Percentiles rank a stretch among this genome's conserved stretches.
These are phyloP conservation scores for Pithys albifrons DNA, from an alignment of 2,113 vertebrate species.

Conservation along the genomic window DNA sequence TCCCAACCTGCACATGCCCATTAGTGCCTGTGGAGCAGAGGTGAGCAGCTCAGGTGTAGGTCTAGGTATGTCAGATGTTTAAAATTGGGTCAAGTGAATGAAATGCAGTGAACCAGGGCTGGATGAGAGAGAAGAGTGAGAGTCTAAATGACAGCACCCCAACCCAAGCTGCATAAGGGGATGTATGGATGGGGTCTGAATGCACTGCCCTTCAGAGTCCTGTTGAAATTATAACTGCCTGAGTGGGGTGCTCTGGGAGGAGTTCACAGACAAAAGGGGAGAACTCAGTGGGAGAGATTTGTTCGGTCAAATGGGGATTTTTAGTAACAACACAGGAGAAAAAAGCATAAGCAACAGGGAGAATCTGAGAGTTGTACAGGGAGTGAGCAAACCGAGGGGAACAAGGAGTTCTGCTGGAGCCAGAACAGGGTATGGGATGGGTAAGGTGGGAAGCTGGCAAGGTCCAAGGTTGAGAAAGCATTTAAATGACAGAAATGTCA, in stretches of 20 bases:
- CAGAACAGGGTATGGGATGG: rapidly evolving
- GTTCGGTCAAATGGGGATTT: background rate
- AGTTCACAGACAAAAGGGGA: background rate
- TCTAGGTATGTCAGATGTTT: background rate
- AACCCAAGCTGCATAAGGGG: background rate
- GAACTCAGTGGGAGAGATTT: background rate
- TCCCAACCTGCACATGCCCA: rapidly evolving
- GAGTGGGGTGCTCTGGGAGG: background rate
- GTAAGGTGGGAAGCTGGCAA: background rate
- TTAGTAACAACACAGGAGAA: background rate
- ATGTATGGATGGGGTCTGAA: background rate
- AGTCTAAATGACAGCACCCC: background rate
- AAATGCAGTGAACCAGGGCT: background rate
- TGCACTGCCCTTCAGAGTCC: background rate
- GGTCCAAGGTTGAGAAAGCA: background rate
- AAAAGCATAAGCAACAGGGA: background rate
- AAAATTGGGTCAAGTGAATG: background rate
- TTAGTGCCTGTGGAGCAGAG: background rate
- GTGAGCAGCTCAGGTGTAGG: background rate
- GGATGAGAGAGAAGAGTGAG: background rate
- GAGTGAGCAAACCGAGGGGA: background rate
- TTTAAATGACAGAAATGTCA: background rate
- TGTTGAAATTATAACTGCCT: background rate
- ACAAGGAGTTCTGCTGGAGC: background rate
- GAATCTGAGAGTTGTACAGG: background rate